Conservation (phyloP, 2,113 vertebrate genomes). For the Platysteira castanea region DNA sequence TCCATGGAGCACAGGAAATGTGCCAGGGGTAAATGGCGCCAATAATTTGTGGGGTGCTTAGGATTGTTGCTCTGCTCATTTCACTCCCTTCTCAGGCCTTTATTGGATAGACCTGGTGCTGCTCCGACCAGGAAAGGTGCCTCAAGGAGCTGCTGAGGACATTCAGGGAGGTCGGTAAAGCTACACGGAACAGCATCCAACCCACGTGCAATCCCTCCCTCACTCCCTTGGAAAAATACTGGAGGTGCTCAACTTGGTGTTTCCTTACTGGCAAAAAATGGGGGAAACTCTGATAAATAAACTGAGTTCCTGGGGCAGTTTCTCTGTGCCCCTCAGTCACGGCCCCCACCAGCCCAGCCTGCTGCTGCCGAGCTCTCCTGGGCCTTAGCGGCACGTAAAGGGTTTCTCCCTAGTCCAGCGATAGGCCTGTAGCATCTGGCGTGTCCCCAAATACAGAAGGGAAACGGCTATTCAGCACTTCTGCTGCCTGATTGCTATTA, state of each 20-base stretch:
- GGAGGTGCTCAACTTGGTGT: background rate
- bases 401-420: background rate
- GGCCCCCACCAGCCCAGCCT: rapidly evolving
- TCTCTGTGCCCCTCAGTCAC: rapidly evolving
- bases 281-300: background rate
- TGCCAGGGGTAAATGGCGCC: background rate
- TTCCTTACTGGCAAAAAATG: background rate
- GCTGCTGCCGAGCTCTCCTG: background rate
- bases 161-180: rapidly evolving
- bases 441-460: conserved; percentile 57
- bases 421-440: conserved; percentile 58
- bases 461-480: conserved; percentile 64
- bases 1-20: background rate
- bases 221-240: rapidly evolving
- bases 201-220: rapidly evolving
- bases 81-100: background rate
- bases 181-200: background rate
- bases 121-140: rapidly evolving
- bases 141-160: background rate
- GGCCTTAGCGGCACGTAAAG: background rate
- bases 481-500: conserved; percentile 50
- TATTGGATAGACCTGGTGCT: background rate
- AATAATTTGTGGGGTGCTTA: background rate
- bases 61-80: background rate
- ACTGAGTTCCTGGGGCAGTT: background rate